Evolutionary conservation across 2,797 vertebrate genomes (phyloP).

Genomic region (Melanotaenia nigrans): DNA sequence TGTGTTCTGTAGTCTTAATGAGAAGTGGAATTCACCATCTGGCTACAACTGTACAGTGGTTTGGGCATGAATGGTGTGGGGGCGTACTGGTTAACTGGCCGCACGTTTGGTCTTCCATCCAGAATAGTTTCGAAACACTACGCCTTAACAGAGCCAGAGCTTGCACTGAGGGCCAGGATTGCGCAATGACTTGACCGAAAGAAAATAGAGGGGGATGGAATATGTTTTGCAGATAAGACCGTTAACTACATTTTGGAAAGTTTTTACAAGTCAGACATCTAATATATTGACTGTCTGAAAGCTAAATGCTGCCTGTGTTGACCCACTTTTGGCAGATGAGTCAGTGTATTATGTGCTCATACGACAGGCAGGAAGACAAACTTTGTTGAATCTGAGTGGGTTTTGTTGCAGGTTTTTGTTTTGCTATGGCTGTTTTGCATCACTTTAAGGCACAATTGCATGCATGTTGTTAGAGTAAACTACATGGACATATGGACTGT

Average conservation of each 20-base stretch:
- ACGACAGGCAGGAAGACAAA: slow-evolving; percentile 35
- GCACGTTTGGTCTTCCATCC: slow-evolving; percentile 70
- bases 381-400: slow-evolving; percentile 12
- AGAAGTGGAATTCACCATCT: slow-evolving; percentile 60
- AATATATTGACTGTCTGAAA: slow-evolving; percentile 18
- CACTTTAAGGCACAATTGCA: slow-evolving; percentile 16
- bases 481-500: slow-evolving; percentile 25
- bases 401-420: slow-evolving; percentile 16
- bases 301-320: slow-evolving; percentile 10
- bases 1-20: slow-evolving; percentile 34
- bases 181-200: slow-evolving; percentile 54
- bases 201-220: slow-evolving; percentile 19
- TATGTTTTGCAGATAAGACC: slow-evolving; percentile 24
- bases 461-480: slow-evolving; percentile 16
- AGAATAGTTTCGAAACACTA: slow-evolving; percentile 65
- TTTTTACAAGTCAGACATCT: slow-evolving; percentile 8
- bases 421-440: slow-evolving; percentile 16
- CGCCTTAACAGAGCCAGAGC: slow-evolving; percentile 41
- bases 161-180: slow-evolving; percentile 52
- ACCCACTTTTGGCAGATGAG: slow-evolving; percentile 14
- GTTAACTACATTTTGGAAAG: slow-evolving; percentile 11
- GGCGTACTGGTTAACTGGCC: slow-evolving; percentile 67
- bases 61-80: slow-evolving; percentile 64
- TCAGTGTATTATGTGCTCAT: slow-evolving; percentile 12
- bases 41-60: slow-evolving; percentile 58